These are phyloP conservation scores for Euura lappo DNA, from an alignment of 1,140 invertebrate genomes.

Conservation along the genomic window DNA sequence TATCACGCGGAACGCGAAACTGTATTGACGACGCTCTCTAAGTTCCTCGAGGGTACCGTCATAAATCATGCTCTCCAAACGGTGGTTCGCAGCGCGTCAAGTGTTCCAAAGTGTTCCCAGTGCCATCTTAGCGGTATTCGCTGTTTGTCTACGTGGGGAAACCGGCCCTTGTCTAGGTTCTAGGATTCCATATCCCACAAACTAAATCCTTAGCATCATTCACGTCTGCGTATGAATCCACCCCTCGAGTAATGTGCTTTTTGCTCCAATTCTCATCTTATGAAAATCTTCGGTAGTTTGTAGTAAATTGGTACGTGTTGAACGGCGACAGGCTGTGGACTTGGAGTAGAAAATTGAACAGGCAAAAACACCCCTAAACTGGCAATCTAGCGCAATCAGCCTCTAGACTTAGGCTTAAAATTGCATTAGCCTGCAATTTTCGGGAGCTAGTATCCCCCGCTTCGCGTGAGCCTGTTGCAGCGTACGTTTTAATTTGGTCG, in stretches of 20 bases:
- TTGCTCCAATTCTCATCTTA: conserved; percentile 34
- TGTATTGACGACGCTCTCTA: not conserved
- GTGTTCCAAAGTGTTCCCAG: conserved; percentile 6
- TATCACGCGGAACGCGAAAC: conserved; percentile 9
- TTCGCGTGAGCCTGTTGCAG: conserved; percentile 30
- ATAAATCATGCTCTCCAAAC: conserved; percentile 13
- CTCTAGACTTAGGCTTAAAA: conserved; percentile 45
- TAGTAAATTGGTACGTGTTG: conserved; percentile 34
- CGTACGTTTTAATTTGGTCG: conserved; percentile 50
- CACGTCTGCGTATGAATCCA: no score
- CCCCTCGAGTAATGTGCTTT: no score
- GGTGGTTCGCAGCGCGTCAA: not conserved
- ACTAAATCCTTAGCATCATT: no score
- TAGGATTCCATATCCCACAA: no score
- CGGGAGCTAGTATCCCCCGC: conserved; percentile 36
- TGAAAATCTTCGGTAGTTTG: conserved; percentile 35
- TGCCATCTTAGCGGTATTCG: not conserved
- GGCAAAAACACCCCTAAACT: conserved; percentile 44
- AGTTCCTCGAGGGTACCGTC: not conserved
- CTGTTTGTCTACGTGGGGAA: not conserved
- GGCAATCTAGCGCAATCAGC: conserved; percentile 51
- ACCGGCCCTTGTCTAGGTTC: not conserved
- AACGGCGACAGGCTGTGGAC: conserved; percentile 32
- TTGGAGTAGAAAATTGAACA: conserved; percentile 47
- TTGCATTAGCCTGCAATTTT: conserved; percentile 52